These are phyloP conservation scores for Acipenser transmontanus DNA, from an alignment of 2,797 vertebrate genomes.

Conservation along the genomic window DNA sequence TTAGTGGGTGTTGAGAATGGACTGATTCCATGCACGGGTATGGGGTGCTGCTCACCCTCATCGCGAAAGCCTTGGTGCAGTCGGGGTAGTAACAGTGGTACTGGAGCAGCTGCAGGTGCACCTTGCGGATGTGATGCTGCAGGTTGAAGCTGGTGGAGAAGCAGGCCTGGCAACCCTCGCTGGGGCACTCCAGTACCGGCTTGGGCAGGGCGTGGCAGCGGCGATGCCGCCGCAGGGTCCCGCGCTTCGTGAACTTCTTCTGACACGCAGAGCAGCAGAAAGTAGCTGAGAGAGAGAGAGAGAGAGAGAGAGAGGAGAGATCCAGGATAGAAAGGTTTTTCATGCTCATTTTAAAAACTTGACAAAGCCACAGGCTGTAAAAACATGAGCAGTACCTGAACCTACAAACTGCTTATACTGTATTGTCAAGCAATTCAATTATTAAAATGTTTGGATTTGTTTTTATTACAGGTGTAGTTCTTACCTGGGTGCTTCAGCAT, in stretches of 20 bases:
- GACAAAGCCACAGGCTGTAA: too few relatives aligned
- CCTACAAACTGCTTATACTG: too few relatives aligned
- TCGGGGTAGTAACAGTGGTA: conserved; percentile 56
- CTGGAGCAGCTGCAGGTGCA: conserved; percentile 64
- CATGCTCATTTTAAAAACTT: too few relatives aligned
- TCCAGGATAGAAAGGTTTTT: too few relatives aligned
- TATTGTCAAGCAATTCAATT: too few relatives aligned
- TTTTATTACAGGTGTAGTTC: not conserved
- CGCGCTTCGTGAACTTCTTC: conserved; percentile 48
- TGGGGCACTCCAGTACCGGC: conserved; percentile 57
- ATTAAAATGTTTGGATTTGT: too few relatives aligned
- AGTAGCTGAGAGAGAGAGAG: conserved; percentile 22
- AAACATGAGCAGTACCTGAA: too few relatives aligned
- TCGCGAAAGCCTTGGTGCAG: conserved; percentile 58
- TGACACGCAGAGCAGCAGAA: conserved; percentile 52
- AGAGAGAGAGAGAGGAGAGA: not conserved
- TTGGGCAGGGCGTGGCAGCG: conserved; percentile 52
- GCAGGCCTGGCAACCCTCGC: conserved; percentile 53
- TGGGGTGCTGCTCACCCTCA: conserved; percentile 50
- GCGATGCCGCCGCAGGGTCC: conserved; percentile 53
- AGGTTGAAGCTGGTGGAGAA: conserved; percentile 74
- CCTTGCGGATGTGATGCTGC: conserved; percentile 71
- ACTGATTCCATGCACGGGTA: too few relatives aligned
- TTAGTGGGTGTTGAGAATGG: too few relatives aligned
- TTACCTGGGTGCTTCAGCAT: conserved; percentile 55